Evolutionary conservation across 2,113 vertebrate species (phyloP).

Genomic region (Triplophysa siluroides): DNA sequence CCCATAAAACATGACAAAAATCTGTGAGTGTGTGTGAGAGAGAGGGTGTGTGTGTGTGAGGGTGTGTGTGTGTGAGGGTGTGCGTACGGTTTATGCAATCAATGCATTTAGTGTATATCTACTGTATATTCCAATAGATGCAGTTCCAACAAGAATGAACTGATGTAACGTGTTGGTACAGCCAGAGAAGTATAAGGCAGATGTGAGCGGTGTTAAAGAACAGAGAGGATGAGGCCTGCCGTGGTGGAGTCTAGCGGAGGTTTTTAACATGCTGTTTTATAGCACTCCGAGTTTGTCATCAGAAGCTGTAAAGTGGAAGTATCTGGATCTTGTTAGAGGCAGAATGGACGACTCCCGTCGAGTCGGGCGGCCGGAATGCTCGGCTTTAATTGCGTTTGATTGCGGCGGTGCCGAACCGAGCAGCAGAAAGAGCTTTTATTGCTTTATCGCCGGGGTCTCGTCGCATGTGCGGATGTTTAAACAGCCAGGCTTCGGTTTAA

Average conservation of each 20-base stretch:
- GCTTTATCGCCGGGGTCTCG: conserved; percentile 30
- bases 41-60: too few relatives aligned
- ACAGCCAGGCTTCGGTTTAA: conserved; percentile 31
- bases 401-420: conserved; percentile 33
- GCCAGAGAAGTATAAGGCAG: conserved; percentile 24
- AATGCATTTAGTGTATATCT: too few relatives aligned
- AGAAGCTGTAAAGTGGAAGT: conserved; percentile 50
- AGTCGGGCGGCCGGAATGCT: conserved; percentile 6
- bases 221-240: conserved; percentile 48
- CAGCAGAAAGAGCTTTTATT: conserved; percentile 39
- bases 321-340: conserved; percentile 34
- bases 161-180: conserved; percentile 31
- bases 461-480: conserved; percentile 37
- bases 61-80: too few relatives aligned
- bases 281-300: conserved; percentile 50
- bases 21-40: too few relatives aligned
- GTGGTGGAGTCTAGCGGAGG: conserved; percentile 25
- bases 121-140: background rate
- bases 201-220: conserved; percentile 29
- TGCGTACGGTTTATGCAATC: too few relatives aligned
- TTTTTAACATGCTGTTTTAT: conserved; percentile 53
- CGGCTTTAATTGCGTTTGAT: conserved; percentile 45
- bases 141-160: background rate
- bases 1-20: too few relatives aligned
- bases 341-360: conserved; percentile 25